Conservation (phyloP, 2,797 vertebrate genomes). For the Diplodus puntazzo region DNA sequence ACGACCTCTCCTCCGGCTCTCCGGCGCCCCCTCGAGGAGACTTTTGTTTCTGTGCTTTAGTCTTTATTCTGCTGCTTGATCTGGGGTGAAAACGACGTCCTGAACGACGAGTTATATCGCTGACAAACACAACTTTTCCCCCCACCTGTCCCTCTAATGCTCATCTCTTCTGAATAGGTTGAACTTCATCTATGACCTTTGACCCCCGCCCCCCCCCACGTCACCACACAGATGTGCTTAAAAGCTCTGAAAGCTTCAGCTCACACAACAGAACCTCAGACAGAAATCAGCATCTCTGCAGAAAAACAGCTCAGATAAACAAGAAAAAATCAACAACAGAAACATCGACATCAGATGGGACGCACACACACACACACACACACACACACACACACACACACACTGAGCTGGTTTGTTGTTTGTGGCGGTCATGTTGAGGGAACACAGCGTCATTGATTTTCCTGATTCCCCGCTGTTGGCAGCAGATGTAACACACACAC, state of each 20-base stretch:
- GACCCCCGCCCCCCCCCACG: neutral
- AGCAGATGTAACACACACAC: conserved; percentile 60
- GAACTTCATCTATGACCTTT: neutral
- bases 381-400: conserved; percentile 29
- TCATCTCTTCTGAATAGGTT: neutral
- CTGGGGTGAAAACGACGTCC: neutral
- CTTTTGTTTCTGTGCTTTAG: neutral
- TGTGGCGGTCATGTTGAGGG: conserved; percentile 59
- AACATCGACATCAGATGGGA: conserved; percentile 26
- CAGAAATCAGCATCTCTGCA: neutral
- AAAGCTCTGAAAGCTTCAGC: neutral
- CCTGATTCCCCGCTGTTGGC: conserved; percentile 44
- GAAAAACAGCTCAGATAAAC: conserved; percentile 11
- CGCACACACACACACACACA: conserved; percentile 27
- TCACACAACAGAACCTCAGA: neutral
- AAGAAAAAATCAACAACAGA: conserved; percentile 17
- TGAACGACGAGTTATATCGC: neutral
- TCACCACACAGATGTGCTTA: too few species aligned
- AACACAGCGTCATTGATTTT: conserved; percentile 69
- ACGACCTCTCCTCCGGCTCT: neutral
- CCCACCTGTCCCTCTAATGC: too few species aligned
- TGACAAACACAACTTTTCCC: neutral
- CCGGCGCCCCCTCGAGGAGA: neutral
- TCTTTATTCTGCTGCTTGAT: neutral
- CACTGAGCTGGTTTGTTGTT: conserved; percentile 55